Evolutionary conservation across 2,888 invertebrate genomes (phyloP).

Genomic region (Temnothorax rugatulus): DNA sequence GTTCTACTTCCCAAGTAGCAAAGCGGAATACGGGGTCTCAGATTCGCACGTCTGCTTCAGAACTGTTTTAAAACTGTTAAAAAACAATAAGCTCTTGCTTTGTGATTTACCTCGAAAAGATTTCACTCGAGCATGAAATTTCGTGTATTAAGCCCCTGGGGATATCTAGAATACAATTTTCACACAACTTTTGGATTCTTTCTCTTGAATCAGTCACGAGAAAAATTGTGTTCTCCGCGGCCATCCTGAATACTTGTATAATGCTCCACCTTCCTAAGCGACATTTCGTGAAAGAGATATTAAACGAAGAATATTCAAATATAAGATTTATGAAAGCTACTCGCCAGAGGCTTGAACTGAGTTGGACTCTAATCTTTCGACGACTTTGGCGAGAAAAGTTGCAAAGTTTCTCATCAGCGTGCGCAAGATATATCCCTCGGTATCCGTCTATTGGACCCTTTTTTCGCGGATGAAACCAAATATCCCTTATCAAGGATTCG

Average conservation of each 20-base stretch:
- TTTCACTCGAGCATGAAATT: neutral
- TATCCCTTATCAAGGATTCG: conserved; percentile 50
- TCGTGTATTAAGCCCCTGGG: neutral
- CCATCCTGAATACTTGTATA: neutral
- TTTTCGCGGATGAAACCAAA: conserved; percentile 52
- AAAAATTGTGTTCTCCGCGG: neutral
- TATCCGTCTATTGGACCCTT: conserved; percentile 48
- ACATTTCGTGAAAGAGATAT: conserved; percentile 32
- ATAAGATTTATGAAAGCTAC: conserved; percentile 49
- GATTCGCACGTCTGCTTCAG: conserved; percentile 18
- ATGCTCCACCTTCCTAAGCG: conserved; percentile 7
- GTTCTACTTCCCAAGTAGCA: conserved; percentile 71
- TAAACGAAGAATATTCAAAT: conserved; percentile 46
- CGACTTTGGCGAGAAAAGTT: conserved; percentile 52
- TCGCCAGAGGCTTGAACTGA: conserved; percentile 35
- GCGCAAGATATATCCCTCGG: conserved; percentile 54
- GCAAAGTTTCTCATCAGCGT: conserved; percentile 54
- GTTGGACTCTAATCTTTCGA: conserved; percentile 60
- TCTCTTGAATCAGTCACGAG: neutral
- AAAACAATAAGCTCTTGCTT: neutral
- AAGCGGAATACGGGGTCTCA: conserved; percentile 32
- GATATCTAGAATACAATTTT: neutral
- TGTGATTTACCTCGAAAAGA: neutral
- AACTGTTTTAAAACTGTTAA: neutral
- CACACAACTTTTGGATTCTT: neutral